Percentiles rank a stretch among this genome's conserved stretches.
These are phyloP conservation scores for Phyllotreta striolata DNA, from an alignment of 2,888 invertebrate species.

Conservation along the genomic window DNA sequence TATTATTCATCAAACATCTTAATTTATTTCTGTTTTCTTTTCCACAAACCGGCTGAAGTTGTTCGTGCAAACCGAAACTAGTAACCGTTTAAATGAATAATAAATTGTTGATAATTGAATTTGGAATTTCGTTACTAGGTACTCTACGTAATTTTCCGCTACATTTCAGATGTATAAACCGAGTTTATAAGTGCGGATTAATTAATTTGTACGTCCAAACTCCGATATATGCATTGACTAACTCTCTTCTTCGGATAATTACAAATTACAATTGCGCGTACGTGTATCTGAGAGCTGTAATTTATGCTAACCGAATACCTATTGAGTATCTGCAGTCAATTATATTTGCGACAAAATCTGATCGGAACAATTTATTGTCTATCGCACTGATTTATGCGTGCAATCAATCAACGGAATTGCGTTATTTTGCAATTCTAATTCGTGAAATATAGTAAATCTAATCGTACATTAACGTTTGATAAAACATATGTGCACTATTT, in stretches of 20 bases:
- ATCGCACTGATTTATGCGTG: not conserved
- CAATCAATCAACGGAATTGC: not conserved
- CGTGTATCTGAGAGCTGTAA: not conserved
- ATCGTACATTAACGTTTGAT: too few relatives aligned
- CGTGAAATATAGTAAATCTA: too few relatives aligned
- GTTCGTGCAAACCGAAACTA: too few relatives aligned
- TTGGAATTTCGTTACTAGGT: too few relatives aligned
- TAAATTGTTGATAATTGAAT: too few relatives aligned
- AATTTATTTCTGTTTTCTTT: too few relatives aligned
- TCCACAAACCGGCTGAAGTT: too few relatives aligned
- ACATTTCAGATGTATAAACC: too few relatives aligned
- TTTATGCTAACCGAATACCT: constrained; percentile 1
- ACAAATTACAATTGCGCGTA: constrained; percentile 8
- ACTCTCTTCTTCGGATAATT: constrained; percentile 8
- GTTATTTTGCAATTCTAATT: constrained; percentile 4
- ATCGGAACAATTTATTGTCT: not conserved
- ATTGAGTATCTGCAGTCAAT: constrained; percentile 11
- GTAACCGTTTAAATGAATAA: too few relatives aligned
- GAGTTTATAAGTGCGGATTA: not conserved
- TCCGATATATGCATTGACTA: not conserved
- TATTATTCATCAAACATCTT: too few relatives aligned
- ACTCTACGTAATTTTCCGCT: too few relatives aligned
- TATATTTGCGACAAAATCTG: constrained; percentile 8
- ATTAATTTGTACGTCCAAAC: not conserved
- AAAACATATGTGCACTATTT: too few relatives aligned